Percentiles rank a stretch among this genome's conserved stretches.
Conservation (phyloP, 53 echinoderm and acorn worm species). For the Apostichopus leukothele region DNA sequence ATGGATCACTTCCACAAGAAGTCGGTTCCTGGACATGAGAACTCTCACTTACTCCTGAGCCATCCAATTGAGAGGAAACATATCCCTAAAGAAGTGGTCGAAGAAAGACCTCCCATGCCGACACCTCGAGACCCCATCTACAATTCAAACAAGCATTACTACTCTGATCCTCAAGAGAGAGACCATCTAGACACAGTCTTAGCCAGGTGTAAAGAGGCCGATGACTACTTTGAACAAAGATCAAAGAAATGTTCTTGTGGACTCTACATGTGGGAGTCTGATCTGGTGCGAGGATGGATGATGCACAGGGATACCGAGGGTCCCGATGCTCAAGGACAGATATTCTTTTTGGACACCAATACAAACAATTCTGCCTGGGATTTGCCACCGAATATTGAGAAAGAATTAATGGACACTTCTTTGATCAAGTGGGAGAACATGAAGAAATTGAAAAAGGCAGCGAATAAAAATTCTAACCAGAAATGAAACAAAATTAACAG, state of each 20-base stretch:
- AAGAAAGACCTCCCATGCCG: constrained; percentile 67
- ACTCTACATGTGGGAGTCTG: constrained; percentile 78
- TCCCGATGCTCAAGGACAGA: constrained; percentile 57
- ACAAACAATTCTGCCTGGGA: constrained; percentile 67
- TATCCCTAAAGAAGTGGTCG: not conserved
- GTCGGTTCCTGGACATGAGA: constrained; percentile 40
- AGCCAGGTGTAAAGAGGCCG: constrained; percentile 67
- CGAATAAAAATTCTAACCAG: not conserved
- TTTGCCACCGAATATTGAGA: constrained; percentile 56
- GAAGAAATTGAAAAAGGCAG: constrained; percentile 42
- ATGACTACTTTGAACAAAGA: constrained; percentile 48
- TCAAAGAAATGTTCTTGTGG: constrained; percentile 85
- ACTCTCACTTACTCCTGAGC: constrained; percentile 16
- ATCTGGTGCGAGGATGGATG: constrained; percentile 82
- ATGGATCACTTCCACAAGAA: constrained; percentile 20
- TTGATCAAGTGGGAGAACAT: constrained; percentile 59
- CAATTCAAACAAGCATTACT: constrained; percentile 60
- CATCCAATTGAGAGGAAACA: constrained; percentile 38
- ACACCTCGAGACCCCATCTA: constrained; percentile 55
- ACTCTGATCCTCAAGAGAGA: constrained; percentile 62
- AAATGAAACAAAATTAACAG: not conserved
- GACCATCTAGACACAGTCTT: constrained; percentile 63
- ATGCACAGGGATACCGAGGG: constrained; percentile 82
- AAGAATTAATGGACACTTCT: constrained; percentile 45
- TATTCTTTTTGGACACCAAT: constrained; percentile 78